Conservation (phyloP, 2,888 invertebrate species). For the Uloborus plumipes region DNA sequence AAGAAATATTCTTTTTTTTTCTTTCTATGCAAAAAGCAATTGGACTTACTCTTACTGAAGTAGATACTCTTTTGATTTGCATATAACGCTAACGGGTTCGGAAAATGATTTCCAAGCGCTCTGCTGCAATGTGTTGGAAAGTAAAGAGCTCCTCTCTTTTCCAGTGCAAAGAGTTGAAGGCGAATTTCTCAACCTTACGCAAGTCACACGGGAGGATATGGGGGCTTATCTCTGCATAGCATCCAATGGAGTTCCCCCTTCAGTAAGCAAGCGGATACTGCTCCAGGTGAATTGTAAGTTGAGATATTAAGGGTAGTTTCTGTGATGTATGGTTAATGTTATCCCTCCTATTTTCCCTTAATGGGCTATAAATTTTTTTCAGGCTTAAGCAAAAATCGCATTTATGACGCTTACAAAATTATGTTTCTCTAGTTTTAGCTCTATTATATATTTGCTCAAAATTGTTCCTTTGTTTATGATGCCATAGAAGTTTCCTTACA, state of each 20-base stretch:
- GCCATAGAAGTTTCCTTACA: too few species aligned
- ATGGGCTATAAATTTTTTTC: conserved; percentile 51
- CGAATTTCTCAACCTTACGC: conserved; percentile 66
- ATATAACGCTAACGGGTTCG: too few species aligned
- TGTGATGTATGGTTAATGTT: conserved; percentile 48
- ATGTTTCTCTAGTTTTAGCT: conserved; percentile 13
- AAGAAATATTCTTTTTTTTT: too few species aligned
- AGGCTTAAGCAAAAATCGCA: conserved; percentile 40
- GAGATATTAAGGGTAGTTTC: conserved; percentile 33
- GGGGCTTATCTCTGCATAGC: conserved; percentile 69
- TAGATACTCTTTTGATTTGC: too few species aligned
- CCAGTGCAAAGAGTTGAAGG: conserved; percentile 66
- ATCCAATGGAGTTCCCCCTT: conserved; percentile 70
- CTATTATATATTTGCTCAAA: too few species aligned
- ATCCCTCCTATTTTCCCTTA: conserved; percentile 35
- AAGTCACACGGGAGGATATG: conserved; percentile 67
- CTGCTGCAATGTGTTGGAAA: background rate
- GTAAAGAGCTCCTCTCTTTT: conserved; percentile 2
- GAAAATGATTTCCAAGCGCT: too few species aligned
- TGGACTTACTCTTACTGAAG: too few species aligned
- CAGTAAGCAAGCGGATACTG: conserved; percentile 69
- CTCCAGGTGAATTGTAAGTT: conserved; percentile 71
- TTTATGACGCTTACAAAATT: conserved; percentile 51
- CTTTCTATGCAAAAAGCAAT: too few species aligned
- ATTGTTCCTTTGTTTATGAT: too few species aligned